Base-by-base conservation (phyloP, 2,113 vertebrate species). In the Potamarius usumacintae region DNA sequence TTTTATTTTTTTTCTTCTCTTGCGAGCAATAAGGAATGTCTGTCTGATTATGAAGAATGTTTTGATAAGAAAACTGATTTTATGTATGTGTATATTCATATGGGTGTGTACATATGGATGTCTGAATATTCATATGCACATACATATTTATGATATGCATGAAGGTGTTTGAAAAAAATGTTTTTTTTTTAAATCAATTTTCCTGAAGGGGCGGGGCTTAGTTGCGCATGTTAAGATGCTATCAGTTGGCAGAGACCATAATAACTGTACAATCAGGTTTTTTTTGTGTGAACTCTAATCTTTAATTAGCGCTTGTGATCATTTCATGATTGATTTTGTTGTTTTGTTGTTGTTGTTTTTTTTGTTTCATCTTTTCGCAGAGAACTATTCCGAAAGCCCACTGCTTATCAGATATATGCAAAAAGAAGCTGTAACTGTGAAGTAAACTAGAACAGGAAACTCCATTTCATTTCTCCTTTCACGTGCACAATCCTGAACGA, bases 391-490 rank as follows among this genome's bases (percentile, higher is more conserved):
- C 94, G 93, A 94, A 90, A 95, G 93, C 90, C 91, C 91, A 74
- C 92, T 89, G 93, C 93, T 96, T 92, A 91, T 94, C 94, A 94
- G 92, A 95, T 94, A 94, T 96, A 95, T 96, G 95, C 95, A 95
- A 95, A 95, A 94, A 94, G 92, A 95, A 95, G 93, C 92, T 94
- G 91, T 93, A 93, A 94, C 94, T 95, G 94, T 95, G 95, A 95
- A 93, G 91, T 95, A 93, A 94, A 84, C 90, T 92, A 93, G 82
- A 93, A 90, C 92, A 90, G 86, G 91, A 90, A 83, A 88, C 94
- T 93, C 89, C 89, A 91, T 94, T 92, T 92, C 89, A 91, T 94
- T 92, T 92, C 93, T 94, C 93, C 92, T 92, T 83, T 89, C 77
- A 80, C 89, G 86, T 88, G 86, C 92, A 89, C 71, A 53, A 89